phyloP scores from a whole-genome alignment of 2,888 invertebrate genomes.

The Drosophila hamatofila region DNA sequence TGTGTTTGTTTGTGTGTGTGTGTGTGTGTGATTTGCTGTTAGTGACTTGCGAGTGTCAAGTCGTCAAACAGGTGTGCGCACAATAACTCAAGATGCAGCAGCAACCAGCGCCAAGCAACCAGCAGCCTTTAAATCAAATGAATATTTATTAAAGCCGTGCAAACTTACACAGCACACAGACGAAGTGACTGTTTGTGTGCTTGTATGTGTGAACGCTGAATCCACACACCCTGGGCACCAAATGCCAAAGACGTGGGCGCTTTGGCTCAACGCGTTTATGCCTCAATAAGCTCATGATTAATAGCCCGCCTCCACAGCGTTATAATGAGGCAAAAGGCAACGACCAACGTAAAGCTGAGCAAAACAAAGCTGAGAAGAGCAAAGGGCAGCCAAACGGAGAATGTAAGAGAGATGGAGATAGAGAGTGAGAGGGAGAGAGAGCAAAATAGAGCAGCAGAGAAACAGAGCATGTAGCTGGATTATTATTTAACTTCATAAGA shows the following conservation, averaged over 20 bases:
- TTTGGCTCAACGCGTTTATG: conserved; percentile 80
- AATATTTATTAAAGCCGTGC: conserved; percentile 72
- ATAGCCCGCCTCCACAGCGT: conserved; percentile 70
- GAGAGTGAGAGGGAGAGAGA: neutral
- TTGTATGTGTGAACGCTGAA: neutral
- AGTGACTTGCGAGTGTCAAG: conserved; percentile 50
- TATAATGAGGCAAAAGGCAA: conserved; percentile 75
- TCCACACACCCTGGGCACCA: conserved; percentile 35
- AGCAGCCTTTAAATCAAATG: conserved; percentile 64
- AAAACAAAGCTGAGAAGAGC: conserved; percentile 23
- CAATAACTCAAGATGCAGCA: conserved; percentile 56
- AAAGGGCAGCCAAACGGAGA: neutral
- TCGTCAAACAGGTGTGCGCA: conserved; percentile 72
- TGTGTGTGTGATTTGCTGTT: conserved; percentile 53
- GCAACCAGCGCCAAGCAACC: conserved; percentile 9
- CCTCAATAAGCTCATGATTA: conserved; percentile 84
- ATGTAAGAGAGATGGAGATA: neutral
- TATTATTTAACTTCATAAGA: conserved; percentile 31
- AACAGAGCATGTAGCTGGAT: neutral
- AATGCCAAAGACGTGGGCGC: conserved; percentile 61
- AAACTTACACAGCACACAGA: conserved; percentile 19
- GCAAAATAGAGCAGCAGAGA: neutral
- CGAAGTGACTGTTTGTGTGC: neutral
- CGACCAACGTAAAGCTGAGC: conserved; percentile 39
- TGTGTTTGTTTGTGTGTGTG: conserved; percentile 8